These are phyloP conservation scores for Caenorhabditis macrosperma DNA, from an alignment of 2,888 invertebrate genomes.

Conservation along the genomic window DNA sequence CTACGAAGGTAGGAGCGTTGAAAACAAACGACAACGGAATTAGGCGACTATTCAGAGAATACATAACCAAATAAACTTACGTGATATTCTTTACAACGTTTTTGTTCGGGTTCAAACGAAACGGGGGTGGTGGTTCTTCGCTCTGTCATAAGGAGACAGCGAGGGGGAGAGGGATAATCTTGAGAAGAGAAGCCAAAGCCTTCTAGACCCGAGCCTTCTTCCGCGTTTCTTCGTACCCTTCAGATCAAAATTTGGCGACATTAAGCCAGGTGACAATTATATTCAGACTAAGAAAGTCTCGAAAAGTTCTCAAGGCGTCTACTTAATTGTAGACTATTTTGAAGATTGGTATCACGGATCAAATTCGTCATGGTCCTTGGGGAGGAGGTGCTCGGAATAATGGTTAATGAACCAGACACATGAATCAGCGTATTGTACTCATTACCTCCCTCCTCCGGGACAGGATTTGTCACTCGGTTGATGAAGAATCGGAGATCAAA, in stretches of 20 bases:
- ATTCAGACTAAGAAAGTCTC: background rate
- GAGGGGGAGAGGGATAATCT: too few relatives aligned
- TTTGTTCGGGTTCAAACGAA: background rate
- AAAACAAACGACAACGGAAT: background rate
- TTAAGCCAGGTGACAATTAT: background rate
- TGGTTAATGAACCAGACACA: slow-evolving; percentile 3
- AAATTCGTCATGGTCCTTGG: background rate
- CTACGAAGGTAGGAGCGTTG: background rate
- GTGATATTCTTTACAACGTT: background rate
- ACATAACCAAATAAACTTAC: background rate
- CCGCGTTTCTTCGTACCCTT: too few relatives aligned
- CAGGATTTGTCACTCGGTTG: slow-evolving; percentile 24
- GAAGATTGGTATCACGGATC: background rate
- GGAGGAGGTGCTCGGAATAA: too few relatives aligned
- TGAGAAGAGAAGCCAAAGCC: background rate
- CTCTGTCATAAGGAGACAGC: too few relatives aligned
- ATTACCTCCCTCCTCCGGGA: slow-evolving; percentile 3
- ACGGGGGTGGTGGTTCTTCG: background rate
- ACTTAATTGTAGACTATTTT: background rate
- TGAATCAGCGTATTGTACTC: slow-evolving; percentile 30
- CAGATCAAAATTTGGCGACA: background rate
- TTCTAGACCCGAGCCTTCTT: too few relatives aligned
- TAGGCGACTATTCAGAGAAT: background rate
- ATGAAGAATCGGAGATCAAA: background rate
- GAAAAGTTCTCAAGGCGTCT: background rate